Evolutionary conservation across 1,140 invertebrate species (phyloP).

Genomic region (Pogonus chalceus): DNA sequence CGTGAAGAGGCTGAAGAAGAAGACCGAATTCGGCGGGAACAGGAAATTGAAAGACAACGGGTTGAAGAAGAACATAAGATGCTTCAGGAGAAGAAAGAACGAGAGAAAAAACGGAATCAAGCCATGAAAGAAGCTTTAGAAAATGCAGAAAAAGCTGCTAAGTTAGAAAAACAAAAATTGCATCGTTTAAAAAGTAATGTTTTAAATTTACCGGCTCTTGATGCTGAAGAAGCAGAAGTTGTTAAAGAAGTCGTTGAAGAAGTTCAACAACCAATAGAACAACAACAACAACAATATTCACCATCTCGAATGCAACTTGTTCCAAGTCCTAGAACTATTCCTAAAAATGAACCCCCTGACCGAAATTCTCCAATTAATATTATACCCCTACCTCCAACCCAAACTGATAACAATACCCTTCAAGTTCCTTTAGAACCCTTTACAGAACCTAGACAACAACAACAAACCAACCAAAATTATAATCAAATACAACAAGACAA

Average conservation of each 20-base stretch:
- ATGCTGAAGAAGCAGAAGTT: background rate
- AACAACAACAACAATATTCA: slow-evolving; percentile 20
- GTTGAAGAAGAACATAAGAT: slow-evolving; percentile 46
- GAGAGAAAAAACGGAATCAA: slow-evolving; percentile 46
- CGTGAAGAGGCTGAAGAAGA: slow-evolving; percentile 58
- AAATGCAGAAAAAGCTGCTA: slow-evolving; percentile 47
- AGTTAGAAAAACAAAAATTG: slow-evolving; percentile 39
- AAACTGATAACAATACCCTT: slow-evolving; percentile 16
- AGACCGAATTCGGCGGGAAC: slow-evolving; percentile 50
- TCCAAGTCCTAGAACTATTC: too few relatives aligned
- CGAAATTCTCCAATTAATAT: too few relatives aligned
- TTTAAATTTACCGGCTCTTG: background rate
- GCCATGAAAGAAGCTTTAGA: slow-evolving; percentile 49
- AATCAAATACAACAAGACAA: too few relatives aligned
- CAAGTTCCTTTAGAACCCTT: too few relatives aligned
- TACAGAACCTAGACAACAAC: too few relatives aligned
- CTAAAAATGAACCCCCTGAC: too few relatives aligned
- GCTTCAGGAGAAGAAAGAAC: slow-evolving; percentile 48
- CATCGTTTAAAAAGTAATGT: background rate
- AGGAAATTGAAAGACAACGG: slow-evolving; percentile 50
- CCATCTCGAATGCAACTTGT: too few relatives aligned
- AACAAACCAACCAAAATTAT: slow-evolving; percentile 19
- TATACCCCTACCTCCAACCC: slow-evolving; percentile 15
- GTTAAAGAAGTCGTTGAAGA: too few relatives aligned
- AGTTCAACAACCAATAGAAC: slow-evolving; percentile 17